phyloP scores from a whole-genome alignment of 2,797 vertebrate species.

The Erethizon dorsatum region DNA sequence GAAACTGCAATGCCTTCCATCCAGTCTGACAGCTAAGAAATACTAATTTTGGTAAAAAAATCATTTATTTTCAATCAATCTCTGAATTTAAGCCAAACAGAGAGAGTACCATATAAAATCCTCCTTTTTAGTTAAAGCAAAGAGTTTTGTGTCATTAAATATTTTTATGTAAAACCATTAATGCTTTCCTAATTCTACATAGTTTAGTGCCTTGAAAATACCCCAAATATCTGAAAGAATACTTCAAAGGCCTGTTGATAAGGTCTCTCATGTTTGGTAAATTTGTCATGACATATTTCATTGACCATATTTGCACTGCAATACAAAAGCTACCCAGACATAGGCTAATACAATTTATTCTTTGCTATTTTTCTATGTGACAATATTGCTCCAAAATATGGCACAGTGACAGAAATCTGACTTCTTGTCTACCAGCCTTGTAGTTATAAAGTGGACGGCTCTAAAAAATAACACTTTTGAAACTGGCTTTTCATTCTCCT shows the following conservation, averaged over 20 bases:
- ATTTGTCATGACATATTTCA: not conserved
- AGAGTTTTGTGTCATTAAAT: not conserved
- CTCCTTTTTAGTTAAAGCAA: not conserved
- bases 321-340: not conserved
- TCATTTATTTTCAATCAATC: not conserved
- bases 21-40: not conserved
- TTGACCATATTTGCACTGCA: not conserved
- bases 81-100: not conserved
- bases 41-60: constrained; percentile 44
- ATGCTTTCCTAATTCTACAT: not conserved
- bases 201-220: constrained; percentile 19
- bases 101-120: not conserved
- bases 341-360: not conserved
- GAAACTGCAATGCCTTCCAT: not conserved
- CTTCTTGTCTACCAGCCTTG: constrained; percentile 82
- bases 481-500: constrained; percentile 94
- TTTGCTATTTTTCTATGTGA: constrained; percentile 56
- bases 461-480: constrained; percentile 93
- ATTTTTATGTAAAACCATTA: constrained; percentile 11
- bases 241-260: not conserved
- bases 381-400: constrained; percentile 75
- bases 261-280: not conserved
- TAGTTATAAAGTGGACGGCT: constrained; percentile 87
- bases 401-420: constrained; percentile 86
- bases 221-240: not conserved